Conservation (phyloP, 1,140 invertebrate genomes). For the Trichonephila inaurata region DNA sequence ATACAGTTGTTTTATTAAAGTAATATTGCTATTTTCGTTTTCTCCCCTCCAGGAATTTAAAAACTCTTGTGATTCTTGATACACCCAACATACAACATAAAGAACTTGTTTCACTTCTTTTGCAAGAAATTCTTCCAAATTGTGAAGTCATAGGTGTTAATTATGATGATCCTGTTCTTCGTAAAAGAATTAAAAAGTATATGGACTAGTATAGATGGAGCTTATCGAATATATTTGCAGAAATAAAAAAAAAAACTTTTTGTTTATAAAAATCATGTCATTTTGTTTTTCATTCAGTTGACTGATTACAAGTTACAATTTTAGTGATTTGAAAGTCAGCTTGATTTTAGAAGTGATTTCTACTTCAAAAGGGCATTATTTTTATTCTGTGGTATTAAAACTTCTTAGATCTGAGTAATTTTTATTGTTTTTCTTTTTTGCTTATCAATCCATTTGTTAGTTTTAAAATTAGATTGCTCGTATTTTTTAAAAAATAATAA, state of each 20-base stretch:
- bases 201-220: neutral
- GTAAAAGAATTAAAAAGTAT: constrained; percentile 47
- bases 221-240: neutral
- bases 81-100: constrained; percentile 56
- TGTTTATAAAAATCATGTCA: too few relatives aligned
- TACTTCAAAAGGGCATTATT: too few relatives aligned
- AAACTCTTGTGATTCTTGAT: constrained; percentile 60
- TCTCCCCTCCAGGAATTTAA: constrained; percentile 33
- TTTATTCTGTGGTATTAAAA: too few relatives aligned
- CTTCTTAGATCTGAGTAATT: too few relatives aligned
- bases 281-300: too few relatives aligned
- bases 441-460: too few relatives aligned
- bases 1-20: neutral
- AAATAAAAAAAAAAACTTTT: neutral
- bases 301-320: too few relatives aligned
- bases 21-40: neutral
- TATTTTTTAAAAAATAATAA: too few relatives aligned
- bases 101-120: constrained; percentile 61
- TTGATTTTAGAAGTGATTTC: too few relatives aligned
- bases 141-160: constrained; percentile 60
- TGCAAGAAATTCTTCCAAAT: constrained; percentile 64
- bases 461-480: too few relatives aligned
- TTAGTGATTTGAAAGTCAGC: too few relatives aligned
- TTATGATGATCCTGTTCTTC: constrained; percentile 58
- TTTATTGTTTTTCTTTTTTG: too few relatives aligned